A percentile compares a stretch with the other conserved stretches of the same genome.
phyloP scores from a whole-genome alignment of 2,797 vertebrate species.

The Manis pentadactyla region DNA sequence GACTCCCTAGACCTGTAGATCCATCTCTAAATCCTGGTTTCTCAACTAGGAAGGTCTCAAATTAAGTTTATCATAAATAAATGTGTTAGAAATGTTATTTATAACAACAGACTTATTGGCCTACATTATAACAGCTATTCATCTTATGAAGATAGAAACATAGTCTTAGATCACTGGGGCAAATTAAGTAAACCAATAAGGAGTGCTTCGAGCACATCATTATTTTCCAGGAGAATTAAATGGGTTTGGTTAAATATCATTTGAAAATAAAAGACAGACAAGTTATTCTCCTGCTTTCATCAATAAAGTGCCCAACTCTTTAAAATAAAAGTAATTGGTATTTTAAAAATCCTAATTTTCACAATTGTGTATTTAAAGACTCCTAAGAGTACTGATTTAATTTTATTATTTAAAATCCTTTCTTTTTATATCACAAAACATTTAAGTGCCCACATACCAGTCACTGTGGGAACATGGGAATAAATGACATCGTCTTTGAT shows the following conservation, averaged over 20 bases:
- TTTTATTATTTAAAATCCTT: constrained; percentile 35
- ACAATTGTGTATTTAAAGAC: not conserved
- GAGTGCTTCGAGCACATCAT: not conserved
- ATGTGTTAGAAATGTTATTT: not conserved
- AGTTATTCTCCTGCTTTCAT: not conserved
- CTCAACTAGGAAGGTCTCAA: not conserved
- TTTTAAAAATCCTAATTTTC: not conserved
- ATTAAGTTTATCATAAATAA: not conserved
- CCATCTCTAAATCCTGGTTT: not conserved
- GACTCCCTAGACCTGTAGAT: not conserved
- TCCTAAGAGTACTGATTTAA: not conserved
- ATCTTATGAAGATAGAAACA: constrained; percentile 21
- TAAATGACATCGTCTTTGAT: not conserved
- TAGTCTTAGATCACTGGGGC: not conserved
- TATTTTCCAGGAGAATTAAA: constrained; percentile 43
- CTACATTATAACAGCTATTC: not conserved
- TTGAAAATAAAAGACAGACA: constrained; percentile 47
- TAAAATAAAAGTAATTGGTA: constrained; percentile 30
- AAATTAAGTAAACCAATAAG: constrained; percentile 24
- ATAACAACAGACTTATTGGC: not conserved
- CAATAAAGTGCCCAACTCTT: not conserved
- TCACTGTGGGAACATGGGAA: not conserved
- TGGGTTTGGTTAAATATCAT: not conserved
- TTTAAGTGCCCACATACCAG: not conserved
- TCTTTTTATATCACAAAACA: not conserved